Base-by-base conservation (phyloP, 2,113 vertebrate species). In the Atlantisia rogersi region DNA sequence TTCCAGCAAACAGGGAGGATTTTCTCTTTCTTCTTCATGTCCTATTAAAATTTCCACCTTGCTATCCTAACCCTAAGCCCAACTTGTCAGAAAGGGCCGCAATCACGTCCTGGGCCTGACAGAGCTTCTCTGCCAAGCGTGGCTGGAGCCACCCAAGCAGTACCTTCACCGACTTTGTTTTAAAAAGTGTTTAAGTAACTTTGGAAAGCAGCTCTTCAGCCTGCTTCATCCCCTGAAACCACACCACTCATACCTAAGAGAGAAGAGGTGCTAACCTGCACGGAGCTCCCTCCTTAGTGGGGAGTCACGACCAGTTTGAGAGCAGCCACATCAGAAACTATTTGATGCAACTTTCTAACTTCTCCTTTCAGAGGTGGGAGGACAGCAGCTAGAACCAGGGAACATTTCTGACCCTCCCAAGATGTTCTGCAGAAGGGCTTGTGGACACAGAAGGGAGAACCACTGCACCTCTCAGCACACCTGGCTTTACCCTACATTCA, bases 241-340 rank as follows among this genome's bases (percentile, higher is more conserved):
- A 42, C 58, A 52, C 15, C 37, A 11, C 4, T 6, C 0, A 0
- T 44, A 25, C 1, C 55, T 6, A 32, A 2, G 53, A n/a, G 6
- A 25, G 68, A 22, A 46, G 76, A 35, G 5, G 52, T 3, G 35
- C 46, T 8, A 55, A 82, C 44, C 15, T 19, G 64, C 11, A 2
- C 12, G 26, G 26, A 46, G 37, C 17, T 75, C 58, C 19, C 25
- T 42, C 19, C 39, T n/a, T 28, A 12, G 39, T 0, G 0, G 78
- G 25, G 22, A 12, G 26, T 44, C 59, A 28, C 21, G 75, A 46
- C 40, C 21, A 13, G 18, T 24, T 28, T 31, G 15, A 77, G 26
- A 53, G 18, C 50, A 58, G 26, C 5, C 28, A 63, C 16, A 24
- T 4, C 28, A 1, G 0, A 87, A 15, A 39, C 11, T 21, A 59